Base-by-base conservation (phyloP, 2,113 vertebrate species). In the Buteo buteo region DNA sequence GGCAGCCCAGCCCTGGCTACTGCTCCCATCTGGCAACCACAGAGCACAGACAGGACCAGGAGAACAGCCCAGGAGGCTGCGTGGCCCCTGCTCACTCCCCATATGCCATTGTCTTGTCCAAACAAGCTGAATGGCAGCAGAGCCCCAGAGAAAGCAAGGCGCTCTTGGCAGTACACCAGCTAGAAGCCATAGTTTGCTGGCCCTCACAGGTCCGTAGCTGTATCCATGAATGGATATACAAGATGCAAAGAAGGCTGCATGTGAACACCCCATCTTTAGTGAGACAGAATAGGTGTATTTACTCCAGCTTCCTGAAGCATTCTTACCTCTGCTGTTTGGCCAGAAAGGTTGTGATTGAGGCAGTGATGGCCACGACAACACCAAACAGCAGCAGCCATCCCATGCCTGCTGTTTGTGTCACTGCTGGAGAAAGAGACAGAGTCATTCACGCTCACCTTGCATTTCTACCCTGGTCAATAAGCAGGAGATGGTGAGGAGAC, bases 321-420 rank as follows among this genome's bases (percentile, higher is more conserved):
- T 90, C 97, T 97, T 94, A 97, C 97, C 97, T 96, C 65, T 16
- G 42, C 20, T 95, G 96, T 50, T 92, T 96, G 83, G 81, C 86
- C 95, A 96, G 86, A 82, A 96, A 88, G n/a, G 86, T 88, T 74
- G 82, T 13, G 28, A 97, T 5, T 66, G 83, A 91, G 80, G 40
- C 96, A 55, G 44, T 1, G 8, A 93, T 26, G 79, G 67, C 69
- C 74, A 95, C 15, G 1, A 74, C 50, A 57, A 40, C 57, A 70
- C 55, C 85, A 24, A 96, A 67, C 15, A 95, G 54, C 34, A 96
- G 42, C 34, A 93, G 62, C 96, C 97, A 97, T 61, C 29, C 73
- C 72, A 78, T 40, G 38, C 67, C 42, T 47, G n/a, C 28, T 54
- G 10, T 80, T 58, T 93, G 79, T 50, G 82, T 92, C 79, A 31